Evolutionary conservation across 2,113 vertebrate species (phyloP), one percentile per base, ranked within the genome.

Genomic region (Seriola rivoliana): DNA sequence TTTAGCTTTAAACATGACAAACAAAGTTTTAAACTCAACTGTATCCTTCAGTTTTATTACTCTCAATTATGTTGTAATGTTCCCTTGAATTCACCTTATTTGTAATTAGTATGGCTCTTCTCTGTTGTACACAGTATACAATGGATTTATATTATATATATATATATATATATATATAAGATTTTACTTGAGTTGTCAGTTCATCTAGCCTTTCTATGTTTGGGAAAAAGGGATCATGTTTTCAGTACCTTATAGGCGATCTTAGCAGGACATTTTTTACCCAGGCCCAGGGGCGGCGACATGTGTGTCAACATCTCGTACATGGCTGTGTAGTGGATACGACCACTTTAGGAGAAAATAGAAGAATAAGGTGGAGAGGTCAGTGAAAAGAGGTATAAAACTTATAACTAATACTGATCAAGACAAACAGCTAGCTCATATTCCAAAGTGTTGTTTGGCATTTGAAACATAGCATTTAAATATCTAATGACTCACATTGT

Each of bases 251-350:
- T 99, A 94, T 99, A 99, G 81, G 98, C 98, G 82, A 99, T 96
- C 96, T 99, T 99, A 90, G 97, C 97, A 62, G 98, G 98, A 94
- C 98, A 99, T 95, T 99, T 99, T 94, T 99, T 99, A 86, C 98
- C 98, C 94, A 99, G 94, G 93, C 98, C 98, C 94, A 99, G 96
- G 62, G 98, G 98, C 66, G 98, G 98, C 78, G 98, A 99, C 98
- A 99, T 99, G 95, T 99, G 98, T 68, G 97, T 99, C 94, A 99
- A 95, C 98, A 97, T 99, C 96, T 99, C 98, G 88, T 99, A 99
- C 98, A 99, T 99, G 94, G 99, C 98, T 79, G 96, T 99, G 96
- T 99, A 99, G 96, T 99, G 98, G 94, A 99, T 99, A 85, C 98
- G 98, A 91, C 98, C 98, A 91, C 98, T 99, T 75, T 38, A 80